Conservation (phyloP, 2,113 vertebrate species). For the Proteles cristata region DNA sequence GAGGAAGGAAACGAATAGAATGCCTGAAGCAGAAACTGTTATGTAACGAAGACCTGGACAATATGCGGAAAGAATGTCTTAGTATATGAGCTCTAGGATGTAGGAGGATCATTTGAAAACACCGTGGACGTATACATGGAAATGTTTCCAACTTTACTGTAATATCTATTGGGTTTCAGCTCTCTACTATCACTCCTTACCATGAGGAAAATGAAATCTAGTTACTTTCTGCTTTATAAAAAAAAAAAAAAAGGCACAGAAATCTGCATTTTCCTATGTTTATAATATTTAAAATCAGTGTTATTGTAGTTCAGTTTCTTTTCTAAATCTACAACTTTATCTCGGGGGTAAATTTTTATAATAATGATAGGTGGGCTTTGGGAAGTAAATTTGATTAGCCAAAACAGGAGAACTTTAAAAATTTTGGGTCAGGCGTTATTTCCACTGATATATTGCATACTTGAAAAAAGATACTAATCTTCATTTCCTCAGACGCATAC, state of each 20-base stretch:
- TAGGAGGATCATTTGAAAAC: not conserved
- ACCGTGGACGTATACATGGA: not conserved
- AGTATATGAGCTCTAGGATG: not conserved
- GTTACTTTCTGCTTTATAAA: conserved; percentile 52
- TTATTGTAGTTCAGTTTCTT: conserved; percentile 30
- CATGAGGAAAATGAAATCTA: conserved; percentile 19
- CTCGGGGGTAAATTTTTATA: not conserved
- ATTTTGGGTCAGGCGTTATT: conserved; percentile 11
- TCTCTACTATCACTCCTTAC: not conserved
- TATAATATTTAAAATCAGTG: conserved; percentile 52
- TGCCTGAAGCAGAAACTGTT: not conserved
- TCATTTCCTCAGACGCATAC: conserved; percentile 48
- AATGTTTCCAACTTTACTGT: not conserved
- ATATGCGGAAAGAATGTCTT: not conserved
- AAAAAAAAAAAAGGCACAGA: conserved; percentile 32
- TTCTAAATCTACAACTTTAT: conserved; percentile 50
- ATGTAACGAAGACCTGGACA: not conserved
- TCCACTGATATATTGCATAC: not conserved
- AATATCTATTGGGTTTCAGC: not conserved
- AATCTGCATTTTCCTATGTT: conserved; percentile 7
- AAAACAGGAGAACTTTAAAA: conserved; percentile 51
- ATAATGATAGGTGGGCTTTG: not conserved
- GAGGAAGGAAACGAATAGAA: conserved; percentile 32
- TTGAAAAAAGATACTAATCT: conserved; percentile 26
- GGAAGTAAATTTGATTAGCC: conserved; percentile 33